phyloP scores from a whole-genome alignment of 2,797 vertebrate species.

The Tapirus indicus region DNA sequence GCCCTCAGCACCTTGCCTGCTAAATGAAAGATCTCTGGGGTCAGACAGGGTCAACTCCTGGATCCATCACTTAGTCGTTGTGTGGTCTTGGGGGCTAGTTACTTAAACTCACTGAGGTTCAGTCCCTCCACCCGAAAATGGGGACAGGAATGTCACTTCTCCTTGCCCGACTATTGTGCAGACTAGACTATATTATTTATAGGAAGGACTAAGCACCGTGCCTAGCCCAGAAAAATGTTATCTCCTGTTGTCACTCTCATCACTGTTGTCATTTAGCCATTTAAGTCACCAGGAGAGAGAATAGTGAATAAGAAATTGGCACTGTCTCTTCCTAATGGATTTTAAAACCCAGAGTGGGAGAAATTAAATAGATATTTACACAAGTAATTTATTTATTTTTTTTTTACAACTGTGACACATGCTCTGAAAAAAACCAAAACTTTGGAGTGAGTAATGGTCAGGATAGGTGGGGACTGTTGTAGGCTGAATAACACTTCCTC shows the following conservation, averaged over 20 bases:
- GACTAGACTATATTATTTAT: background rate
- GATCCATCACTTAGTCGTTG: background rate
- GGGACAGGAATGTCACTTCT: background rate
- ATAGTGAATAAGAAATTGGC: background rate
- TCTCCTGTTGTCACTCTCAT: background rate
- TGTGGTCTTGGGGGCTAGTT: background rate
- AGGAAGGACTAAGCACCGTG: background rate
- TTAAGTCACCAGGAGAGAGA: background rate
- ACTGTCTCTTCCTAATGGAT: background rate
- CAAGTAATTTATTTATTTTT: background rate
- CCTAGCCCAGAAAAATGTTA: background rate
- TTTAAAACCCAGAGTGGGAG: background rate
- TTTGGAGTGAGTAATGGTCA: background rate
- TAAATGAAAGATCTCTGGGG: background rate
- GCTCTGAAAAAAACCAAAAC: background rate
- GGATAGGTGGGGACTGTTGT: background rate
- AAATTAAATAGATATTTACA: background rate
- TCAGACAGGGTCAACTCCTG: background rate
- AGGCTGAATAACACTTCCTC: background rate
- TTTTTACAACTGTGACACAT: background rate
- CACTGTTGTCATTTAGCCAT: background rate
- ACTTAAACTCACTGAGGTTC: background rate
- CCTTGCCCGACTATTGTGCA: background rate
- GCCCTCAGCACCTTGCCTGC: background rate
- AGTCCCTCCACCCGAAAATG: background rate